phyloP scores from a whole-genome alignment of 2,797 vertebrate species.

The Sparidentex hasta region DNA sequence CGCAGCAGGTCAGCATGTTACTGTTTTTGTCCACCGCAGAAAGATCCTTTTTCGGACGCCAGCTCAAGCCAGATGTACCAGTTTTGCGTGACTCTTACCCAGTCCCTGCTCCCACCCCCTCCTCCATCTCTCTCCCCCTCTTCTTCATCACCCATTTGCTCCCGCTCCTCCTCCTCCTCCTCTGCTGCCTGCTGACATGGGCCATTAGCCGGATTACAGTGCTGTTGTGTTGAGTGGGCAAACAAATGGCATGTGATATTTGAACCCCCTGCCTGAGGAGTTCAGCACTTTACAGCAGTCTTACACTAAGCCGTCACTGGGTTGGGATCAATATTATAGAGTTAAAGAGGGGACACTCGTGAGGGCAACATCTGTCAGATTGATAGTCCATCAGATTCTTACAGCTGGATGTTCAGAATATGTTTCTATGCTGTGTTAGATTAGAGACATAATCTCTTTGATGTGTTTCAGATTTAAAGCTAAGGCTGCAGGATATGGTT shows the following conservation, averaged over 20 bases:
- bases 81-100: slow-evolving; percentile 25
- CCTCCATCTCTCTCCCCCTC: slow-evolving; percentile 11
- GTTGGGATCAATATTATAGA: slow-evolving; percentile 41
- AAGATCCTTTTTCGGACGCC: neutral
- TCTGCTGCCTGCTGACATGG: slow-evolving; percentile 41
- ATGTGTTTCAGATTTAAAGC: neutral
- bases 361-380: slow-evolving; percentile 43
- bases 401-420: slow-evolving; percentile 19
- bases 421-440: neutral
- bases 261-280: slow-evolving; percentile 25
- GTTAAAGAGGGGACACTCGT: slow-evolving; percentile 21
- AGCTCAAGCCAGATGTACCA: slow-evolving; percentile 52
- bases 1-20: slow-evolving; percentile 19
- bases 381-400: slow-evolving; percentile 7
- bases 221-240: slow-evolving; percentile 45
- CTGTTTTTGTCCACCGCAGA: slow-evolving; percentile 15
- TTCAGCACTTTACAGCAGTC: slow-evolving; percentile 42
- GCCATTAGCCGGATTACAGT: slow-evolving; percentile 55
- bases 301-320: slow-evolving; percentile 52
- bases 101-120: neutral
- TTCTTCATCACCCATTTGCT: slow-evolving; percentile 44
- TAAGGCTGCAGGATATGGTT: too few species aligned
- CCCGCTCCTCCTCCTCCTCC: slow-evolving; percentile 22
- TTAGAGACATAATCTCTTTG: slow-evolving; percentile 13
- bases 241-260: slow-evolving; percentile 66